Evolutionary conservation across 2,888 invertebrate genomes (phyloP).

Genomic region (Aproaerema taeniolella): DNA sequence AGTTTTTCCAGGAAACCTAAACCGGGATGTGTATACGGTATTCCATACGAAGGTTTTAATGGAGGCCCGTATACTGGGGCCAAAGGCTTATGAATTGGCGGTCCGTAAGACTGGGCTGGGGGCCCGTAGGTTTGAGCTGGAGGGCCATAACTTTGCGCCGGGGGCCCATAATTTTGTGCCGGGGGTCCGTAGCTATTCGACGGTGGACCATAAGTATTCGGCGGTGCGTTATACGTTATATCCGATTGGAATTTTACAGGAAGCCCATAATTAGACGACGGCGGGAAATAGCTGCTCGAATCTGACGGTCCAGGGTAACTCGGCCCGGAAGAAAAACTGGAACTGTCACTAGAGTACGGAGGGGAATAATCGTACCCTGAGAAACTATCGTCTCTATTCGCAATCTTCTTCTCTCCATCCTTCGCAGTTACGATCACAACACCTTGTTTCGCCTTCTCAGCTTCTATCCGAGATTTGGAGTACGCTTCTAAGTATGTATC

Average conservation of each 20-base stretch:
- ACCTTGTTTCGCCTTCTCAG: constrained; percentile 62
- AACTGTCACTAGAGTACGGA: constrained; percentile 42
- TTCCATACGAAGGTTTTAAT: constrained; percentile 63
- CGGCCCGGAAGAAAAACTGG: constrained; percentile 45
- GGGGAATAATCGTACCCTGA: constrained; percentile 64
- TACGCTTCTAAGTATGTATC: constrained; percentile 83
- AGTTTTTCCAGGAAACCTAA: constrained; percentile 81
- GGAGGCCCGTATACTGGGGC: constrained; percentile 64
- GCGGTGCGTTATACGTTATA: constrained; percentile 51
- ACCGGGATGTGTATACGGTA: constrained; percentile 72
- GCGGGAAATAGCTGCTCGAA: constrained; percentile 37
- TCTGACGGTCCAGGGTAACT: constrained; percentile 26
- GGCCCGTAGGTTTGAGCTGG: constrained; percentile 63
- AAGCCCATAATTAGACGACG: constrained; percentile 45
- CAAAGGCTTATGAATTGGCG: constrained; percentile 45
- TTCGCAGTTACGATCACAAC: constrained; percentile 65
- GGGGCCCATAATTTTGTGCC: constrained; percentile 51
- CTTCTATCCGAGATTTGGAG: constrained; percentile 73
- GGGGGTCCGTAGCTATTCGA: constrained; percentile 62
- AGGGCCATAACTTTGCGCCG: constrained; percentile 50
- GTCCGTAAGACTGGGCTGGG: constrained; percentile 53
- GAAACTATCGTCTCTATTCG: constrained; percentile 66
- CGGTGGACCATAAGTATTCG: constrained; percentile 45
- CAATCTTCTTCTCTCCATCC: constrained; percentile 65
- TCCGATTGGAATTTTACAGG: constrained; percentile 59